A percentile compares a stretch with the other conserved stretches of the same genome.
phyloP scores from a whole-genome alignment of 2,888 invertebrate species.

The Barypeithes pellucidus region DNA sequence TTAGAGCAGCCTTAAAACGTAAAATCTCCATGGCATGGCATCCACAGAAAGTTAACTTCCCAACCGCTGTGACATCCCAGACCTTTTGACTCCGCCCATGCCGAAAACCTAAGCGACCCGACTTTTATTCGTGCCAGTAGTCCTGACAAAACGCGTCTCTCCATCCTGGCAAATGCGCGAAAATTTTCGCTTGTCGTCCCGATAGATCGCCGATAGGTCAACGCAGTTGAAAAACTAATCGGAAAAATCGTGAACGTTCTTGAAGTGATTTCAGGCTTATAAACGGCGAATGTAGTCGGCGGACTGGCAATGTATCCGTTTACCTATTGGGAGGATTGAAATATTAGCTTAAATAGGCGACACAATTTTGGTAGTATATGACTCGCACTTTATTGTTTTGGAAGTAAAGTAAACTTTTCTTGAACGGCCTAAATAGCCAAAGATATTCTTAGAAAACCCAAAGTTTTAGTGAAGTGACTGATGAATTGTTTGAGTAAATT shows the following conservation, averaged over 20 bases:
- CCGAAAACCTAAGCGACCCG: conserved; percentile 41
- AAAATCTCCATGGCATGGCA: conserved; percentile 60
- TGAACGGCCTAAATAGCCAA: no score
- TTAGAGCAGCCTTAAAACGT: conserved; percentile 40
- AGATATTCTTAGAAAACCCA: no score
- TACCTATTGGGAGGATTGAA: no score
- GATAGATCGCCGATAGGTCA: conserved; percentile 22
- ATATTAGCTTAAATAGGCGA: no score
- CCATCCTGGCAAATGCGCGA: conserved; percentile 54
- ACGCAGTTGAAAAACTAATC: not conserved
- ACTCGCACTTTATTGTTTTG: no score
- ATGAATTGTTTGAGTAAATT: no score
- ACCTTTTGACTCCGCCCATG: conserved; percentile 46
- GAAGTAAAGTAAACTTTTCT: no score
- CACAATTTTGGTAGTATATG: no score
- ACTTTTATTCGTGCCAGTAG: conserved; percentile 67
- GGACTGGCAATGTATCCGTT: not conserved
- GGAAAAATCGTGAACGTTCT: not conserved
- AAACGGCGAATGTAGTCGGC: not conserved
- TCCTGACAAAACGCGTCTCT: conserved; percentile 67
- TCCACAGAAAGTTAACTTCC: conserved; percentile 68
- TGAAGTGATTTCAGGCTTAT: not conserved
- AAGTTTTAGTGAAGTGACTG: no score
- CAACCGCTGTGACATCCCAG: conserved; percentile 70
- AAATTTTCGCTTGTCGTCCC: conserved; percentile 13